phyloP scores from a whole-genome alignment of 2,888 invertebrate species.

The Augochlorella aurata region DNA sequence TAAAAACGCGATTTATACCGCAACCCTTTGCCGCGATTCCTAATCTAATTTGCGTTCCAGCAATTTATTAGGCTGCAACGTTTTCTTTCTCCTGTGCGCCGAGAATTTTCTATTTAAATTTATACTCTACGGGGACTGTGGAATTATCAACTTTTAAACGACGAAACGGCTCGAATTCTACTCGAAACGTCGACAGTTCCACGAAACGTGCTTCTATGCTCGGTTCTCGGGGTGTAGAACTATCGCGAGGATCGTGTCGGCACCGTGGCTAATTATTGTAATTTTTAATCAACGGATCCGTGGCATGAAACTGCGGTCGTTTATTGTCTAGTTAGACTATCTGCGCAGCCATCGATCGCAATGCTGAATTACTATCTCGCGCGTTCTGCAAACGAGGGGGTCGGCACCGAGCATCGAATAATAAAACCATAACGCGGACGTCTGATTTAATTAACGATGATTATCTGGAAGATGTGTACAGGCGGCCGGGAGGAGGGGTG shows the following conservation, averaged over 20 bases:
- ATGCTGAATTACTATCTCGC: background rate
- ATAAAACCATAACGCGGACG: slow-evolving; percentile 13
- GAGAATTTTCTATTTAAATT: background rate
- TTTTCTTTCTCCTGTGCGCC: background rate
- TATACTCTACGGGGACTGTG: background rate
- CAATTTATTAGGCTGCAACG: slow-evolving; percentile 22
- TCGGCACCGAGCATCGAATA: background rate
- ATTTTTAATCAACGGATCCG: slow-evolving; percentile 7
- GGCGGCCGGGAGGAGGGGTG: background rate
- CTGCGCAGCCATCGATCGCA: background rate
- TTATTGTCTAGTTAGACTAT: background rate
- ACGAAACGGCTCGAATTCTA: no score
- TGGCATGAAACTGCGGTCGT: background rate
- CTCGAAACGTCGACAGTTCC: no score
- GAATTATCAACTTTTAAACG: no score
- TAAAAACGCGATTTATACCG: slow-evolving; percentile 49
- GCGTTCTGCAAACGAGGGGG: background rate
- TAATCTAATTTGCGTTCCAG: slow-evolving; percentile 31
- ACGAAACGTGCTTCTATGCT: no score
- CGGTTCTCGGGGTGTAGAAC: background rate
- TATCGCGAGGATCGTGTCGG: background rate
- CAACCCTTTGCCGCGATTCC: slow-evolving; percentile 31
- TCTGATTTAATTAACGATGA: slow-evolving; percentile 60
- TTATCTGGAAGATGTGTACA: slow-evolving; percentile 41
- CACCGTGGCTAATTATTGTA: slow-evolving; percentile 1